Percentiles rank a stretch among this genome's conserved stretches.
Conservation (phyloP, 2,113 vertebrate species). For the Bubo bubo region DNA sequence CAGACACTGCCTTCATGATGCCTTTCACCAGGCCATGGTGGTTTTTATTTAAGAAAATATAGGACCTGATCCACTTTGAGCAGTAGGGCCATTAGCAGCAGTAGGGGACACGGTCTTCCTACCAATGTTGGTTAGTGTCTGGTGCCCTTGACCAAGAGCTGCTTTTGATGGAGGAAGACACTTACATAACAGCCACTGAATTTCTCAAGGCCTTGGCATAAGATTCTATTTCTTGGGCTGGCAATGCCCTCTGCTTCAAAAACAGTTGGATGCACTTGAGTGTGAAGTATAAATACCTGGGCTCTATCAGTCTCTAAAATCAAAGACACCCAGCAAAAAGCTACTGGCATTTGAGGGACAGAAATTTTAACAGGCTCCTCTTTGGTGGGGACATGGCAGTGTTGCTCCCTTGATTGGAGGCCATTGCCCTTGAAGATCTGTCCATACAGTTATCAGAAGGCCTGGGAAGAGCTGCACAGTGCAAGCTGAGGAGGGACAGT, state of each 20-base stretch:
- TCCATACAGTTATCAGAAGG: neutral
- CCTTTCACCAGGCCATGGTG: neutral
- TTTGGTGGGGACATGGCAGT: neutral
- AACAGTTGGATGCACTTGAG: neutral
- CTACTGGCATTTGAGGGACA: neutral
- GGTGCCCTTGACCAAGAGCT: neutral
- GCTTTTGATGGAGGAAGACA: neutral
- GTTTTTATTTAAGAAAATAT: neutral
- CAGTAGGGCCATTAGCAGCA: neutral
- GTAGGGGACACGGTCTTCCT: neutral
- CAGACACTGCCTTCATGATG: neutral
- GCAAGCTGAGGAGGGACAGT: neutral
- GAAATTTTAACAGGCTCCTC: neutral
- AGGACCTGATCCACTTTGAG: neutral
- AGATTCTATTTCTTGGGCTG: neutral
- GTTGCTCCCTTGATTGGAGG: neutral
- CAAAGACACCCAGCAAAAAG: neutral
- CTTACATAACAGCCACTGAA: neutral
- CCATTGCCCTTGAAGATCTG: neutral
- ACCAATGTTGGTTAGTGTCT: rapidly evolving
- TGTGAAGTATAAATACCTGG: neutral
- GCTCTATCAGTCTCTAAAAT: neutral
- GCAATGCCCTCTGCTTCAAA: neutral
- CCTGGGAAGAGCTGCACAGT: neutral
- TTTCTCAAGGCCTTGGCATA: neutral